Evolutionary conservation across 2,113 vertebrate species (phyloP), one percentile per base, ranked within the genome.

Genomic region (Hippocampus zosterae): DNA sequence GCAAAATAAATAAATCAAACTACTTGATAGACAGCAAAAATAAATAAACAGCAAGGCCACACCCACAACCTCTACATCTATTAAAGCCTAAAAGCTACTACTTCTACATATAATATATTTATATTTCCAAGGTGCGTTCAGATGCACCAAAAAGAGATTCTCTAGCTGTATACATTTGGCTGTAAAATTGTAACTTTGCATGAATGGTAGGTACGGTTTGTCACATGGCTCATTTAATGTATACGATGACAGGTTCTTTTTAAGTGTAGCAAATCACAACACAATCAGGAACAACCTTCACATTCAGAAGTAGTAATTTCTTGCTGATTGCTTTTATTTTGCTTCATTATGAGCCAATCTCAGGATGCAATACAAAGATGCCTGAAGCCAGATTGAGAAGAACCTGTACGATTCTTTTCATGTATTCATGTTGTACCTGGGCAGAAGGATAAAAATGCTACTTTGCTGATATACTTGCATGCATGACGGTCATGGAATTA

Each of bases 121-220:
- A 50, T 11, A 53, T 64, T 25, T 8, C 53, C 56, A 48, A 84
- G 75, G 80, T 77, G 81, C 68, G 69, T 70, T 86, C 84, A 86
- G 88, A 83, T 78, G 73, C 83, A 85, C 69, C 65, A 63, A 69
- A 37, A 79, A 83, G 13, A 68, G 50, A 65, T 16, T 69, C n/a
- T 66, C 4, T 67, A 23, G 63, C 59, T 64, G 19, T 18, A 1
- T 3, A 55, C 25, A 9, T 25, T 65, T 55, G 52, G 42, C 10
- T 25, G 1, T 25, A 29, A 42, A 55, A 53, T 16, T 68, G 13
- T n/a, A 33, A 11, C 52, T 68, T 68, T 56, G 50, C 67, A 42
- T 10, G 29, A 41, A 42, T 41, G 11, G 50, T 53, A 6, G 19
- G 23, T 44, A 9, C n/a, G 21, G 18, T 71, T 65, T 53, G 69